These are phyloP conservation scores for Lucilia sericata DNA, from an alignment of 1,140 invertebrate genomes.

Conservation along the genomic window DNA sequence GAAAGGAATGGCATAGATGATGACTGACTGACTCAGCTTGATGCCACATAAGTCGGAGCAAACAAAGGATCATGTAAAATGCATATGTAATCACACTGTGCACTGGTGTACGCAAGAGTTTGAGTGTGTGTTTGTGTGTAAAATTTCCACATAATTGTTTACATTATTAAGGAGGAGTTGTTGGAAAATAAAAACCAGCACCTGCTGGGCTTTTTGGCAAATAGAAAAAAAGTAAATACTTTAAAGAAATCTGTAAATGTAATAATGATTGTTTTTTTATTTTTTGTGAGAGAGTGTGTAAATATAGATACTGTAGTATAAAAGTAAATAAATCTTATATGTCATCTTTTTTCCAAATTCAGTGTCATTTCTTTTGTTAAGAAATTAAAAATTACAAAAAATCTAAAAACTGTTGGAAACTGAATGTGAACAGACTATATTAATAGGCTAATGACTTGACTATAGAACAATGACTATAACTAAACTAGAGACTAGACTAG, in stretches of 20 bases:
- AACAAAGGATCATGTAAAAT: slow-evolving; percentile 31
- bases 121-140: neutral
- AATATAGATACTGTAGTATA: neutral
- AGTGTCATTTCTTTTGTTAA: too few species aligned
- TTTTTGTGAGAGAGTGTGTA: neutral
- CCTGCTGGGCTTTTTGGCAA: slow-evolving; percentile 39
- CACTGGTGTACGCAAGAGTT: neutral
- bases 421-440: too few species aligned
- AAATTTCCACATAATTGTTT: slow-evolving; percentile 42
- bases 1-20: neutral
- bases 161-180: slow-evolving; percentile 41
- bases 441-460: too few species aligned
- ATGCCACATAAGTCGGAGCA: slow-evolving; percentile 25
- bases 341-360: neutral
- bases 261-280: slow-evolving; percentile 3
- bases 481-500: too few species aligned
- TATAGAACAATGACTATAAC: too few species aligned
- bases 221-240: neutral
- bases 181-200: slow-evolving; percentile 8
- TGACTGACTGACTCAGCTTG: slow-evolving; percentile 33
- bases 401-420: too few species aligned
- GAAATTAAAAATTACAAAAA: too few species aligned
- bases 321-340: neutral
- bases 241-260: neutral
- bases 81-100: slow-evolving; percentile 1